Percentiles rank a stretch among this genome's conserved stretches.
Conservation (phyloP, 2,797 vertebrate species). For the Sebastes oblongus region DNA sequence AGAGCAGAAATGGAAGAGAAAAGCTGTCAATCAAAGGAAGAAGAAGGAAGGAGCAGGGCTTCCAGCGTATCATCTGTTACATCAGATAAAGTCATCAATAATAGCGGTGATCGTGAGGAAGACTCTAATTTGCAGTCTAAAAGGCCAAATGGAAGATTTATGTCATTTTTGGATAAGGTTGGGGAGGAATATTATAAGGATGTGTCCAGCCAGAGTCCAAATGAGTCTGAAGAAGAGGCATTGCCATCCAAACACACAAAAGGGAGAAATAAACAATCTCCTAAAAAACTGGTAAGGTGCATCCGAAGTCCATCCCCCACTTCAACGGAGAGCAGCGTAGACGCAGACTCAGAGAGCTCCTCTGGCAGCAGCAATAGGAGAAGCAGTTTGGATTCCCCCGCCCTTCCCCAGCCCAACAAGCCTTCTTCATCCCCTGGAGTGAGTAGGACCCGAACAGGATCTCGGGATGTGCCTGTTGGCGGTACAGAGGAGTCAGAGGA, state of each 20-base stretch:
- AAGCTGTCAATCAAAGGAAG: conserved; percentile 12
- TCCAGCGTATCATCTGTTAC: conserved; percentile 1
- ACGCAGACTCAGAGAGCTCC: conserved; percentile 51
- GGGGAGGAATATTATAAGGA: conserved; percentile 73
- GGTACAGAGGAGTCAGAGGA: conserved; percentile 84
- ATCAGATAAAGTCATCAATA: conserved; percentile 6
- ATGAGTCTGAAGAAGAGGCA: conserved; percentile 73
- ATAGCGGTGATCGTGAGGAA: conserved; percentile 40
- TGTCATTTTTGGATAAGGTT: conserved; percentile 64
- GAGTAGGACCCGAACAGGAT: conserved; percentile 19
- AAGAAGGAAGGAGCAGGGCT: neutral
- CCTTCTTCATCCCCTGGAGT: conserved; percentile 14
- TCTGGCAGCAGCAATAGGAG: conserved; percentile 11
- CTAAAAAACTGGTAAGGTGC: conserved; percentile 25
- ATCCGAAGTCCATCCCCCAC: conserved; percentile 23
- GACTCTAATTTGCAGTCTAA: conserved; percentile 54
- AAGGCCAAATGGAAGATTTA: conserved; percentile 64
- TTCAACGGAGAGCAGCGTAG: conserved; percentile 35
- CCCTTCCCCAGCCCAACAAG: neutral
- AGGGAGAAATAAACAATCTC: conserved; percentile 18
- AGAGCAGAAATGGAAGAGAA: conserved; percentile 14
- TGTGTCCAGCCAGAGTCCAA: conserved; percentile 65
- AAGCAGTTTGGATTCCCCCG: conserved; percentile 18
- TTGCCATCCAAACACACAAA: conserved; percentile 65
- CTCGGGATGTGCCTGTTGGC: conserved; percentile 49